A percentile compares a stretch with the other conserved stretches of the same genome.
These are phyloP conservation scores for Pseudochromis fuscus DNA, from an alignment of 2,797 vertebrate genomes.

Conservation along the genomic window DNA sequence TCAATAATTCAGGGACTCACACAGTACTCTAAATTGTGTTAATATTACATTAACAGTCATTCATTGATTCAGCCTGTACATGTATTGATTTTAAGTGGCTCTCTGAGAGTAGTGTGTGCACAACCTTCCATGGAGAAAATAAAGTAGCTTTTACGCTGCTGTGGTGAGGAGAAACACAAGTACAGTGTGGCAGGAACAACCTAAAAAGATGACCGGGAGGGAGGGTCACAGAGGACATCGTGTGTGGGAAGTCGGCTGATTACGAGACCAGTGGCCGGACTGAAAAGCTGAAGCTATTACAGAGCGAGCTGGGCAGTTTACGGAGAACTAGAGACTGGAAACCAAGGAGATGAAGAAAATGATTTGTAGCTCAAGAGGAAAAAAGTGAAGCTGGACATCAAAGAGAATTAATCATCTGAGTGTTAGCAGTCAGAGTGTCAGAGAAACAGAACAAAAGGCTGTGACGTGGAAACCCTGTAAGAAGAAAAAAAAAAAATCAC, in stretches of 20 bases:
- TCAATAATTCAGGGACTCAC: constrained; percentile 50
- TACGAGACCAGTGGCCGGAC: constrained; percentile 12
- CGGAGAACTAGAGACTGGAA: constrained; percentile 14
- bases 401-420: constrained; percentile 71
- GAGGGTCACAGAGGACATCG: constrained; percentile 14
- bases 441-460: constrained; percentile 48
- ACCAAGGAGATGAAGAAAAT: constrained; percentile 16
- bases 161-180: constrained; percentile 6
- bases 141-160: constrained; percentile 14
- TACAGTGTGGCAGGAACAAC: constrained; percentile 25
- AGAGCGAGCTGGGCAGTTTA: constrained; percentile 19
- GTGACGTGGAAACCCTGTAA: constrained; percentile 35
- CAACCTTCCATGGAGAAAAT: constrained; percentile 6
- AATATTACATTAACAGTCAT: constrained; percentile 60
- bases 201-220: constrained; percentile 12
- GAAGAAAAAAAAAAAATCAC: too few species aligned
- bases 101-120: constrained; percentile 13
- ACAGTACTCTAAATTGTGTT: constrained; percentile 48
- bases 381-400: constrained; percentile 60
- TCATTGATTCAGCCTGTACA: constrained; percentile 49
- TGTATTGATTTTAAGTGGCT: constrained; percentile 55
- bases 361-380: constrained; percentile 49
- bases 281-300: constrained; percentile 35
- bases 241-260: constrained; percentile 24
- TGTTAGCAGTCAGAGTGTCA: constrained; percentile 44